A percentile compares a stretch with the other conserved stretches of the same genome.
These are phyloP conservation scores for Macaria liturata DNA, from an alignment of 2,888 invertebrate species.

Conservation along the genomic window DNA sequence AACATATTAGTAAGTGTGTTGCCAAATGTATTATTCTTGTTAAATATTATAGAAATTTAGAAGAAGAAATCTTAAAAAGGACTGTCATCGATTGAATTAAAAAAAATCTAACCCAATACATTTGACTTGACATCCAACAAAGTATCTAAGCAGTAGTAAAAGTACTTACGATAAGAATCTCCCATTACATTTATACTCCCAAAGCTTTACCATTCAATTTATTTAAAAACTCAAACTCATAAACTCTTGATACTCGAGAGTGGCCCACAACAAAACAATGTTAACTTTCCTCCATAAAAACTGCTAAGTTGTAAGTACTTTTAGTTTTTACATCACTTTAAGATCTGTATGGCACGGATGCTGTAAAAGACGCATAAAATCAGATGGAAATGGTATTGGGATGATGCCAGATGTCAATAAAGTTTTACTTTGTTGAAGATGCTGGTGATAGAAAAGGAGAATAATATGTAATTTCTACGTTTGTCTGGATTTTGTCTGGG, in stretches of 20 bases:
- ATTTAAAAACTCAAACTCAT: conserved; percentile 32
- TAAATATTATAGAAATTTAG: too few relatives aligned
- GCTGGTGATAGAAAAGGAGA: conserved; percentile 27
- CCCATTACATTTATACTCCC: background rate
- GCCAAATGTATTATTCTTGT: too few relatives aligned
- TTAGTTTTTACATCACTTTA: conserved; percentile 50
- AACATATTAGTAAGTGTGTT: too few relatives aligned
- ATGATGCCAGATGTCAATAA: conserved; percentile 41
- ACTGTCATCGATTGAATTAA: too few relatives aligned
- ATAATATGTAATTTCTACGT: background rate
- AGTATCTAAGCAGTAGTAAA: too few relatives aligned
- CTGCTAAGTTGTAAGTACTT: conserved; percentile 46
- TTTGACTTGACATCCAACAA: too few relatives aligned
- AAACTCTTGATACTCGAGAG: conserved; percentile 30
- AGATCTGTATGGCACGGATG: conserved; percentile 34
- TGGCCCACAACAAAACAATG: conserved; percentile 42
- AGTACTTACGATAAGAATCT: conserved; percentile 9
- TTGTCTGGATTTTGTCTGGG: conserved; percentile 1
- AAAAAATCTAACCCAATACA: too few relatives aligned
- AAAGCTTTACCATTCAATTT: conserved; percentile 32
- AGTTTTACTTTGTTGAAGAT: conserved; percentile 32
- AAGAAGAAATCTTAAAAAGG: too few relatives aligned
- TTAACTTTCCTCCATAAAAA: conserved; percentile 49
- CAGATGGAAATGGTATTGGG: conserved; percentile 36
- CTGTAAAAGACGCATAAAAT: conserved; percentile 33